Conservation (phyloP, 2,113 vertebrate genomes). For the Dromiciops gliroides region DNA sequence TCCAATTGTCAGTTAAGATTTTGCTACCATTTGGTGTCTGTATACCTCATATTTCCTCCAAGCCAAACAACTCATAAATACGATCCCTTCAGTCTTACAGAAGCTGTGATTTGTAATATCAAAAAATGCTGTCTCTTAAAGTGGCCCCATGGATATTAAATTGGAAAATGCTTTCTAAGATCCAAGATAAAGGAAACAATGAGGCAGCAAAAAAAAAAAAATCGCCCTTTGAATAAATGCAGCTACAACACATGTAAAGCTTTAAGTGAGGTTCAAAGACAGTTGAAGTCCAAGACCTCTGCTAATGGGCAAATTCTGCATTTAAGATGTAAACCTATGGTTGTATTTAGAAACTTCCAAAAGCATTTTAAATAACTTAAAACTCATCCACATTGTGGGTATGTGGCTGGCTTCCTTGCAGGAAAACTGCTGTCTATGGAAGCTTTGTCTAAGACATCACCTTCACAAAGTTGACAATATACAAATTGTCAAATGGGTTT, state of each 20-base stretch:
- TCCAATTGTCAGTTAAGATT: conserved; percentile 1
- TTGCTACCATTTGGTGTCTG: conserved; percentile 13
- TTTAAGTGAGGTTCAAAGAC: background rate
- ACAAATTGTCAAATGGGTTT: conserved; percentile 52
- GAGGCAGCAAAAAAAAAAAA: conserved; percentile 13
- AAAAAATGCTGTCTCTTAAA: background rate
- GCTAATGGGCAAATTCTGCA: background rate
- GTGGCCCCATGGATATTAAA: conserved; percentile 33
- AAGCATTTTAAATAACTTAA: background rate
- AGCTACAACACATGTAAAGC: background rate
- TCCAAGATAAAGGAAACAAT: background rate
- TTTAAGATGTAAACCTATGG: conserved; percentile 9
- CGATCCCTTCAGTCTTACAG: background rate
- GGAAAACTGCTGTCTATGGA: conserved; percentile 7
- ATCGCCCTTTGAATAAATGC: background rate
- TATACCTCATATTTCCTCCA: background rate
- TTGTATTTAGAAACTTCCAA: conserved; percentile 19
- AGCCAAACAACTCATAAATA: background rate
- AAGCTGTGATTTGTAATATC: background rate
- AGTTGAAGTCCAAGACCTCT: conserved; percentile 16
- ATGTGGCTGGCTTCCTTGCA: conserved; percentile 23
- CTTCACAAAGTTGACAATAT: conserved; percentile 38
- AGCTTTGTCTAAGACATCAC: conserved; percentile 35
- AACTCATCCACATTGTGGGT: background rate
- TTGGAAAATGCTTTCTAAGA: conserved; percentile 15